Evolutionary conservation across 2,797 vertebrate genomes (phyloP).

Genomic region (Enteromius treurensis): DNA sequence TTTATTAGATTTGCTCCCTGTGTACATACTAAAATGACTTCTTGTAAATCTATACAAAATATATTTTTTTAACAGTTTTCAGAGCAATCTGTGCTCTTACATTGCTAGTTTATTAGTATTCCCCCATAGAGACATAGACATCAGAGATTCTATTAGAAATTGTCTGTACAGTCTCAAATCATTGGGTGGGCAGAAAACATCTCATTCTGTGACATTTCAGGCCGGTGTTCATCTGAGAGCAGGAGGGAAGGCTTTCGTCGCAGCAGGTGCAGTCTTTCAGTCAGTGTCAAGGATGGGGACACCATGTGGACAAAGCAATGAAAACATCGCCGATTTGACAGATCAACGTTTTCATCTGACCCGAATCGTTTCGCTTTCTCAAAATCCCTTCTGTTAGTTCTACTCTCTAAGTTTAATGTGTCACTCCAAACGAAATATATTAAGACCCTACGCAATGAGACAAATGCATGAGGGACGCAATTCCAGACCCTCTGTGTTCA

Average conservation of each 20-base stretch:
- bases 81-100: conserved; percentile 47
- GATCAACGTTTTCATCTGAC: neutral
- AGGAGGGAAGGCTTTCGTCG: conserved; percentile 21
- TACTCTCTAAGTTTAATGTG: conserved; percentile 41
- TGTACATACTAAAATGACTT: conserved; percentile 60
- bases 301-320: conserved; percentile 40
- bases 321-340: neutral
- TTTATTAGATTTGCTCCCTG: conserved; percentile 66
- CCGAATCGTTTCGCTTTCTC: neutral
- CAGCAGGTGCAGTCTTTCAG: conserved; percentile 34
- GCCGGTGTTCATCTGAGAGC: conserved; percentile 42
- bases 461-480: neutral
- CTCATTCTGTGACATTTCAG: conserved; percentile 29
- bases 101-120: conserved; percentile 59
- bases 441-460: conserved; percentile 20
- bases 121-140: conserved; percentile 46
- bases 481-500: neutral
- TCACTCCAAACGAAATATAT: conserved; percentile 26
- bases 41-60: conserved; percentile 58
- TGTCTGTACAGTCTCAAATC: conserved; percentile 57
- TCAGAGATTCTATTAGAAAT: conserved; percentile 49
- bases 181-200: conserved; percentile 34
- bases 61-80: conserved; percentile 50
- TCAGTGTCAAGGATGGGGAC: conserved; percentile 28
- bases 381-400: conserved; percentile 31